These are phyloP conservation scores for Amblyornis subalaris DNA, from an alignment of 2,113 vertebrate genomes.

Conservation along the genomic window DNA sequence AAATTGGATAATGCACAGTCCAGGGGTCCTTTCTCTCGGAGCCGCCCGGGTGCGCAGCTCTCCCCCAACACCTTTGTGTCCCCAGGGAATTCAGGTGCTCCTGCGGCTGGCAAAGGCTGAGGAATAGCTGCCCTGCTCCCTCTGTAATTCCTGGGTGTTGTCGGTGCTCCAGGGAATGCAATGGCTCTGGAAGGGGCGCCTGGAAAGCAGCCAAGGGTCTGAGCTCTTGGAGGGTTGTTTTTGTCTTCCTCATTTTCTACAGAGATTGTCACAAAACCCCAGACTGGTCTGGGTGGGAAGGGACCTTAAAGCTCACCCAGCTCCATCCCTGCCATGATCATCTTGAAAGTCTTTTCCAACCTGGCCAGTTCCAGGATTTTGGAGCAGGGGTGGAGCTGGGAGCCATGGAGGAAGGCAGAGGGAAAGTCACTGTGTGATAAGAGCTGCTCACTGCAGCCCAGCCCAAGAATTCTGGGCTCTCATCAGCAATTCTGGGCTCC, in stretches of 20 bases:
- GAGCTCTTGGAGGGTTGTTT: accelerated
- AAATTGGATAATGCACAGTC: neutral
- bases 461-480: neutral
- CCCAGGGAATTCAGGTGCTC: accelerated
- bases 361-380: neutral
- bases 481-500: accelerated
- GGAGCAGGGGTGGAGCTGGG: neutral
- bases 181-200: accelerated
- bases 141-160: accelerated
- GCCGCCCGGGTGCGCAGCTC: accelerated
- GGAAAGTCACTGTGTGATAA: accelerated
- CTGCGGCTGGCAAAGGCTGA: neutral
- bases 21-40: neutral
- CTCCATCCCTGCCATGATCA: neutral
- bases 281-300: neutral
- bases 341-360: neutral
- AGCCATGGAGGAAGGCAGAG: neutral
- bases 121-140: accelerated
- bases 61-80: accelerated
- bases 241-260: neutral
- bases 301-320: neutral
- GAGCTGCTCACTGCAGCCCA: neutral
- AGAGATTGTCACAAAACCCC: neutral
- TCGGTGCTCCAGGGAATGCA: neutral
- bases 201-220: neutral